These are phyloP conservation scores for Sebastes nivosus DNA, from an alignment of 2,797 vertebrate species.

Conservation along the genomic window DNA sequence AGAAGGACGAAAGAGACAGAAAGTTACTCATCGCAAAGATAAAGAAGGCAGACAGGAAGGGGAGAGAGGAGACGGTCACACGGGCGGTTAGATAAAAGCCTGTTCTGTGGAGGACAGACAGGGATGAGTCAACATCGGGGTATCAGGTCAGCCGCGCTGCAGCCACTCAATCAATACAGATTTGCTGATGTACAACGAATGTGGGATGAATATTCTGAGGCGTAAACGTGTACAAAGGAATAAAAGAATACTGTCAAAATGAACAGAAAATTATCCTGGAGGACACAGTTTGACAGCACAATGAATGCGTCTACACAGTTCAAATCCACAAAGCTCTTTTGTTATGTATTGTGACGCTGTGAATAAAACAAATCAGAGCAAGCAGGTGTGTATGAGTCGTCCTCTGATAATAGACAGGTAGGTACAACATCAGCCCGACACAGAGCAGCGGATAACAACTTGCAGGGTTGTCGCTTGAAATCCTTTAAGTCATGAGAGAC, in stretches of 20 bases:
- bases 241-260: neutral
- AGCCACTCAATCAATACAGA: slow-evolving; percentile 37
- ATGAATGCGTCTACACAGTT: neutral
- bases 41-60: neutral
- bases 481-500: neutral
- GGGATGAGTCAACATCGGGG: slow-evolving; percentile 29
- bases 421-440: neutral
- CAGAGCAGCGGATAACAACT: neutral
- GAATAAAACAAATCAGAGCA: slow-evolving; percentile 6
- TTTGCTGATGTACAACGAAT: slow-evolving; percentile 4
- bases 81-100: slow-evolving; percentile 38
- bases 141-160: slow-evolving; percentile 15
- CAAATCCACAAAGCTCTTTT: neutral
- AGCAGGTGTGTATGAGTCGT: neutral
- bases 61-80: slow-evolving; percentile 12
- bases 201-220: neutral
- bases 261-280: neutral
- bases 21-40: slow-evolving; percentile 10
- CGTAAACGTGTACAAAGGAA: neutral
- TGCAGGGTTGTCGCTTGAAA: neutral
- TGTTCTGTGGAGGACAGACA: slow-evolving; percentile 1
- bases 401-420: neutral
- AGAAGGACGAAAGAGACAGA: neutral
- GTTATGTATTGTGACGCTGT: neutral
- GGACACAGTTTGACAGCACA: neutral